Conservation (phyloP, 2,113 vertebrate species). For the Xyrauchen texanus region DNA sequence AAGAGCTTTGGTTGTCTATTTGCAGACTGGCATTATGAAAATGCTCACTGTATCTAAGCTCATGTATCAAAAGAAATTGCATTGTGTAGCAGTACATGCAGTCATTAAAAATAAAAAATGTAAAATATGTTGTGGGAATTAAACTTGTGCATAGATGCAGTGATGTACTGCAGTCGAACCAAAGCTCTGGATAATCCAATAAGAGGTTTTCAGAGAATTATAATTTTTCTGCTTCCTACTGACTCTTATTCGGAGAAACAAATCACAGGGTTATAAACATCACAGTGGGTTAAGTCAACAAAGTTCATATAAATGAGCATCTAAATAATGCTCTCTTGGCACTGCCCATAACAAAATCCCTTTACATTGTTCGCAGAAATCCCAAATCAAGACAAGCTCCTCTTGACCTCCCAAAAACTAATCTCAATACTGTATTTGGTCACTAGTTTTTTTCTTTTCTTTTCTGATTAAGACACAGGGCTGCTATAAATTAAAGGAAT, state of each 20-base stretch:
- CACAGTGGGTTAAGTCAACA: not conserved
- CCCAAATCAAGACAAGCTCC: conserved; percentile 55
- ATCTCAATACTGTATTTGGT: no score
- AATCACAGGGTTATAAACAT: conserved; percentile 23
- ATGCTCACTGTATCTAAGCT: not conserved
- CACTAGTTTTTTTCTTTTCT: no score
- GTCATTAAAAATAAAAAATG: not conserved
- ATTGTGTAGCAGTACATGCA: not conserved
- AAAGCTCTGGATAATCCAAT: conserved; percentile 69
- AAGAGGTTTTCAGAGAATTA: conserved; percentile 72
- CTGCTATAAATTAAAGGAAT: no score
- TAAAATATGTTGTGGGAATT: conserved; percentile 60
- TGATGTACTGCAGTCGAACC: not conserved
- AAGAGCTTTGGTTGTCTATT: conserved; percentile 16
- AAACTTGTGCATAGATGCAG: conserved; percentile 48
- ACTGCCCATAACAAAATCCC: conserved; percentile 19
- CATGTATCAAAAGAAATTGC: not conserved
- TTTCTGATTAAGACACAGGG: no score
- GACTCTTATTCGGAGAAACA: conserved; percentile 5
- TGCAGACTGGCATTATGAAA: not conserved
- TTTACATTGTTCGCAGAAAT: conserved; percentile 62
- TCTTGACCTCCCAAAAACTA: conserved; percentile 43
- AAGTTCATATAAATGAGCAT: not conserved
- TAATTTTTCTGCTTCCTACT: conserved; percentile 46
- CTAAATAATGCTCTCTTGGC: not conserved